A percentile compares a stretch with the other conserved stretches of the same genome.
phyloP scores from a whole-genome alignment of 2,888 invertebrate genomes.

The Mechanitis messenoides region DNA sequence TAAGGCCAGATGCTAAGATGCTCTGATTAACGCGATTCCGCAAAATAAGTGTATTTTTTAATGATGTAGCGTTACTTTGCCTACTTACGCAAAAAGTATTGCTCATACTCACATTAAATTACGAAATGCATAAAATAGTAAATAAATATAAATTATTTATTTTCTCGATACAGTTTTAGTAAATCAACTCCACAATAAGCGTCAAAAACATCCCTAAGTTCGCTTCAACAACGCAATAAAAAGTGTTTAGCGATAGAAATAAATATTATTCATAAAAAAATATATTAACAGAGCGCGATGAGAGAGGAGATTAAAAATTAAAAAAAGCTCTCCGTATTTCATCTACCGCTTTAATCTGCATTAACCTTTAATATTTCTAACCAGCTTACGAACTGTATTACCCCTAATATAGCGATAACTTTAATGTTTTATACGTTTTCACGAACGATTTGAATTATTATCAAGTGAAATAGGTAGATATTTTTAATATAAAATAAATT shows the following conservation, averaged over 20 bases:
- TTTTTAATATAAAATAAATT: too few relatives aligned
- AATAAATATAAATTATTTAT: too few relatives aligned
- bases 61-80: constrained; percentile 23
- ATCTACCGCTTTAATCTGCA: background rate
- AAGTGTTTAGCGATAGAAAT: background rate
- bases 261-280: background rate
- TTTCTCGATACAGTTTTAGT: too few relatives aligned
- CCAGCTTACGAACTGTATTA: too few relatives aligned
- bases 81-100: constrained; percentile 15
- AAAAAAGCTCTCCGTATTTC: constrained; percentile 6
- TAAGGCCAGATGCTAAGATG: constrained; percentile 43
- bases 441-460: too few relatives aligned
- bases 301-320: constrained; percentile 10
- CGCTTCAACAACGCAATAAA: background rate
- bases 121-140: too few relatives aligned
- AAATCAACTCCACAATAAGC: background rate
- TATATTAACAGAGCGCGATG: constrained; percentile 4
- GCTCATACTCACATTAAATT: too few relatives aligned
- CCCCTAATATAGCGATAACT: too few relatives aligned
- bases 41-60: constrained; percentile 11
- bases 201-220: background rate
- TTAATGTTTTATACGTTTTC: too few relatives aligned
- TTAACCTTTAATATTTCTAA: too few relatives aligned
- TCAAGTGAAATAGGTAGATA: too few relatives aligned
- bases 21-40: constrained; percentile 55